Base-by-base conservation (phyloP, 2,888 invertebrate genomes). In the Ganaspis brasiliensis region DNA sequence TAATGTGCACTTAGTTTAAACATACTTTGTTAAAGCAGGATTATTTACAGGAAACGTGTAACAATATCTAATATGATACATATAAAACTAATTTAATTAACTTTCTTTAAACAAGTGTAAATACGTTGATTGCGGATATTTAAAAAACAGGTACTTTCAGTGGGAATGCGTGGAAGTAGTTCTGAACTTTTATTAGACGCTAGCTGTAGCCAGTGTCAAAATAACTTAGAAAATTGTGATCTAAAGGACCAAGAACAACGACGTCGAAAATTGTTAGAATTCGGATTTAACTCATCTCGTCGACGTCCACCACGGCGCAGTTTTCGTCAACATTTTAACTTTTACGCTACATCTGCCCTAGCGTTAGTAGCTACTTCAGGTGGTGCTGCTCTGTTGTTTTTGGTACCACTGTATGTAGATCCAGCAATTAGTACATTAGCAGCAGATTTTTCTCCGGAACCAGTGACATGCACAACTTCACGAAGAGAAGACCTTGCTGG, bases 121-220 rank as follows among this genome's bases (percentile, higher is more conserved):
- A 31, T 31, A 31, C 31, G 6, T 31, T 6, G 31, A 31, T 31
- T 52, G 4, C 74, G 72, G 81, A 45, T 45, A 40, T 72, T 67
- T 56, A 24, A 74, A 14, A 76, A 16, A 26, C 8, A 16, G 26
- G 26, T 59, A 1, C 31, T n/a, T 14, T 4, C 45, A 67, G 76
- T 72, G 85, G 87, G 86, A 85, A 95, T 95, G 95, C 94, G 95
- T 93, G 95, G 95, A 93, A 94, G 94, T 93, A 95, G 95, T 93
- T 95, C 95, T 92, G 95, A 95, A 93, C 94, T 95, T 92, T 94
- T 95, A 93, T 94, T 95, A 92, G 95, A 95, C 92, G 94, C 95
- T 92, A 95, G 95, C 93, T 95, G 95, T 92, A 93, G 92, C 92
- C 93, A 91, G 92, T 93, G 92, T 92, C 92, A 91, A 92, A 93